Conservation (phyloP, 2,888 invertebrate genomes). For the Drymonia ruficornis region DNA sequence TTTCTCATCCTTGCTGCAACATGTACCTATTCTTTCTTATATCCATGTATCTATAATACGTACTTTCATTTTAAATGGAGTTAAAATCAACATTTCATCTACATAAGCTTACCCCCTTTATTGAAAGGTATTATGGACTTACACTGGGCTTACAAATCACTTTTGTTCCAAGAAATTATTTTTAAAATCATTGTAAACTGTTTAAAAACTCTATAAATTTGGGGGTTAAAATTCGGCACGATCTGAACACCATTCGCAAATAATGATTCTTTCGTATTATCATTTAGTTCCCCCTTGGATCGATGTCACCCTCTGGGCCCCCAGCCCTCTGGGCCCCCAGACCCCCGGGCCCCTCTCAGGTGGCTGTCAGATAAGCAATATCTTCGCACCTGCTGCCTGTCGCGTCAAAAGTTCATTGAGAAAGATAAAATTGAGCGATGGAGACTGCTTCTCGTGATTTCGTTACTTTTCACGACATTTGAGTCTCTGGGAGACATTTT, state of each 20-base stretch:
- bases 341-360: conserved; percentile 21
- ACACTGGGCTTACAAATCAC: too few relatives aligned
- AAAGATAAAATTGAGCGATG: conserved; percentile 7
- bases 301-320: conserved; percentile 7
- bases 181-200: too few relatives aligned
- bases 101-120: too few relatives aligned
- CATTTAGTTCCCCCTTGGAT: conserved; percentile 20
- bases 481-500: background rate
- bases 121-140: too few relatives aligned
- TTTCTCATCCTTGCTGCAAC: too few relatives aligned
- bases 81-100: background rate
- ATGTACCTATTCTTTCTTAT: too few relatives aligned
- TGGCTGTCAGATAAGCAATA: conserved; percentile 56
- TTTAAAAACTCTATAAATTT: too few relatives aligned
- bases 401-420: conserved; percentile 41
- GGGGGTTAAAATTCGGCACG: too few relatives aligned
- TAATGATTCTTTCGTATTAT: conserved; percentile 27
- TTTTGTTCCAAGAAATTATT: too few relatives aligned
- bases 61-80: background rate
- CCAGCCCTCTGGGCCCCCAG: conserved; percentile 7
- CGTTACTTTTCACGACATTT: background rate
- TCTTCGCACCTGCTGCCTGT: conserved; percentile 51
- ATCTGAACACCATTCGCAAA: conserved; percentile 20
- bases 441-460: background rate
- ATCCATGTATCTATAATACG: too few relatives aligned